Conservation (phyloP, 2,797 vertebrate genomes). For the Emydoidea blandingii region DNA sequence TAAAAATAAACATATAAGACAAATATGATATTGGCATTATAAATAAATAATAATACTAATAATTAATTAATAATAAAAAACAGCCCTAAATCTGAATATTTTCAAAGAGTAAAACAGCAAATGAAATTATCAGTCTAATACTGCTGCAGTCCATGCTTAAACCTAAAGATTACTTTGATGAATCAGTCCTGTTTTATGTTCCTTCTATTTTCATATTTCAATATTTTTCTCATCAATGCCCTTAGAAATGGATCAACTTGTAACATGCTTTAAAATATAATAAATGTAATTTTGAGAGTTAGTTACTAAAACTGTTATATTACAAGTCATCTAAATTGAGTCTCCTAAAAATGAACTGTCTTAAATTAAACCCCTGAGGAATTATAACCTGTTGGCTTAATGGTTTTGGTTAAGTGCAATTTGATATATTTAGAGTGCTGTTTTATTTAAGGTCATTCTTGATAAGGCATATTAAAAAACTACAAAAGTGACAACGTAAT, state of each 20-base stretch:
- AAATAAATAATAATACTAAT: neutral
- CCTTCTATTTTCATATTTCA: constrained; percentile 48
- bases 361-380: constrained; percentile 83
- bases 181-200: constrained; percentile 50
- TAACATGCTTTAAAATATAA: constrained; percentile 44
- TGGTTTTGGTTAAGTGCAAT: constrained; percentile 82
- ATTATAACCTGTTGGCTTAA: constrained; percentile 76
- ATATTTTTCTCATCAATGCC: constrained; percentile 47
- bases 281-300: constrained; percentile 44
- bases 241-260: constrained; percentile 64
- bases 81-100: constrained; percentile 68
- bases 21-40: constrained; percentile 64
- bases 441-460: constrained; percentile 83
- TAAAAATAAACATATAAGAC: constrained; percentile 80
- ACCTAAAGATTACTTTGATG: constrained; percentile 49
- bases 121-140: constrained; percentile 63
- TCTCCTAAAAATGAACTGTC: constrained; percentile 64
- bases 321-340: constrained; percentile 64
- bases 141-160: constrained; percentile 65
- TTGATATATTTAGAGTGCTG: constrained; percentile 72
- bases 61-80: constrained; percentile 49
- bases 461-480: constrained; percentile 86
- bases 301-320: constrained; percentile 56
- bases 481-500: constrained; percentile 78
- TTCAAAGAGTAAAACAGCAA: constrained; percentile 68